Base-by-base conservation (phyloP, 2,797 vertebrate genomes). In the Psittacula echo region DNA sequence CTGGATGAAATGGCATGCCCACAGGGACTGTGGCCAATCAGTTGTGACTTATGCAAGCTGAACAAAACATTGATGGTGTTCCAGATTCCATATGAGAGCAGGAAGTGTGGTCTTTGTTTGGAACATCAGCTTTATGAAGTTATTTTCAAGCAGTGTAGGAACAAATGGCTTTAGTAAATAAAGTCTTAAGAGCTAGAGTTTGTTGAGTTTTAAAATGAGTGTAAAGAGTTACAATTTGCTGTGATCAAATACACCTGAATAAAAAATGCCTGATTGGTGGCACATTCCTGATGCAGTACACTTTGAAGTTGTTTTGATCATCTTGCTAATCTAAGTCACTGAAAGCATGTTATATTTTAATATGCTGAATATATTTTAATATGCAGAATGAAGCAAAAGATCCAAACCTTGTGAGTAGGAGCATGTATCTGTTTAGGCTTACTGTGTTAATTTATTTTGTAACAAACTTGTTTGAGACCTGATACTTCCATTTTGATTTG, bases 1-100 rank as follows among this genome's bases (percentile, higher is more conserved):
- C 98, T 98, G 99, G 98, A 98, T 98, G 98, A 98, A 99, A 99
- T 98, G 98, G 98, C 98, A 98, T 98, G 97, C 98, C 98, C 98
- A 97, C 94, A 95, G 98, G 98, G 98, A 98, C 97, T 97, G 97
- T 97, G 98, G 97, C 98, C 98, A 98, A 98, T 98, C 98, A 98
- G 97, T 98, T 98, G 98, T 98, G 98, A 98, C 98, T 98, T 97
- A 97, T 98, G 98, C 98, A 97, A 96, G 98, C 97, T 97, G 98
- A 98, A 98, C 97, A 97, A 97, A 98, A 97, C 98, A 97, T 96
- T 95, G 97, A 97, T 98, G 96, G 93, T 89, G 94, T 97, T 98
- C 97, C 95, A 97, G 95, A 96, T 97, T 95, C 95, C 78, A 1
- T 92, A 62, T 29, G 90, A 67, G 89, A 95, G 87, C 90, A 93